Evolutionary conservation across 2,888 invertebrate species (phyloP), one percentile per base, ranked within the genome.

Genomic region (Plagodis pulveraria): DNA sequence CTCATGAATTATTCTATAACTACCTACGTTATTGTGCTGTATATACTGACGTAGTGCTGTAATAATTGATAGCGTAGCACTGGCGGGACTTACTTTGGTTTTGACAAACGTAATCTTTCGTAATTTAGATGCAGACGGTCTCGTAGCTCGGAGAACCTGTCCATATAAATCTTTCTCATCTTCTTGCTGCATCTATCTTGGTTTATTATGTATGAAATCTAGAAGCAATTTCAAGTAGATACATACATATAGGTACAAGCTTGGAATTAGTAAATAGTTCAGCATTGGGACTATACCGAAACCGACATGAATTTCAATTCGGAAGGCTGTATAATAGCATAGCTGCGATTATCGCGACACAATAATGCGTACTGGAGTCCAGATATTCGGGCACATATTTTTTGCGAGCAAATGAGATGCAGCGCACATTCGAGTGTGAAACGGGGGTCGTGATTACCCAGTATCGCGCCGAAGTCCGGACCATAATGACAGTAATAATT

Each of bases 401-500:
- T 76, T 67, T 52, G 51, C 61, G 65, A 58, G 65, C 72, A 80
- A 82, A 80, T 78, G 80, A 80, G 78, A 80, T 77, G 77, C 80
- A 79, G 77, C 72, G 58, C 58, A 62, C 71, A 77, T 79, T 56
- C 56, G 76, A 81, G 78, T 74, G 69, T 74, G 78, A 77, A 78
- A 78, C 80, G 72, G 74, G 66, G 70, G 66, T 72, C 72, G 81
- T 82, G 87, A 86, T 90, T 89, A 87, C 82, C 81, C 67, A 67
- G 73, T 76, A 79, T 81, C 77, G 80, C 73, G 75, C 78, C 78
- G 78, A 78, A 73, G 71, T 72, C 76, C 75, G 77, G 78, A 77
- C 84, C 81, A 81, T 91, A 91, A 91, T 91, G 89, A 87, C 81
- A 78, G 88, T 84, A 84, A 91, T 91, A 91, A 91, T 91, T 91